Base-by-base conservation (phyloP, 1,140 invertebrate genomes). In the Drosophila pseudoananassae region DNA sequence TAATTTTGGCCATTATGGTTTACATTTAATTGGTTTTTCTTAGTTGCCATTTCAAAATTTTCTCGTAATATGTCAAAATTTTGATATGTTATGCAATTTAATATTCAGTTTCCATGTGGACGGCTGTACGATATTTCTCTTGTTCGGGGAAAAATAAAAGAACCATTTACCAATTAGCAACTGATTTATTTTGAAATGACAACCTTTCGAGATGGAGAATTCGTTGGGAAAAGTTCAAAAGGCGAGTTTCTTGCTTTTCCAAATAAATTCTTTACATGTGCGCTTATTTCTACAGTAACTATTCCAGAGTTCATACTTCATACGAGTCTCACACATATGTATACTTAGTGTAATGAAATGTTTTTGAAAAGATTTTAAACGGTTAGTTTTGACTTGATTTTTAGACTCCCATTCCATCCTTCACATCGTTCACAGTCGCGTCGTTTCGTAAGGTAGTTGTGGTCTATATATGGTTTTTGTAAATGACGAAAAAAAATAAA, bases 311-410 rank as follows among this genome's bases (percentile, higher is more conserved):
- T 61, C 27, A 20, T 20, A 45, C 53, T 55, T 57, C 51, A 65
- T 56, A 53, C 47, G 25, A 40, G 31, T 46, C 58, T 56, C 40
- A 15, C 40, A 43, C 14, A 51, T 14, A 49, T 76, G 36, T 50
- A 5, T 27, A 53, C 25, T 46, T 55, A 56, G 43, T 75, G 40
- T 55, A 49, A 17, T 52, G 40, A 68, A 61, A 69, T 64, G 59
- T 64, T 65, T 65, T 40, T 55, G 43, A 85, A 90, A 90, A 90
- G 81, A 90, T 90, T 78, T 90, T 90, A 90, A 90, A 90, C 85
- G 85, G 85, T 79, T 76, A 58, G 56, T 68, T 59, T 61, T 25
- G 47, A 55, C 33, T 59, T 49, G 38, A 33, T 55, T 64, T 76
- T 4, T 47, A 47, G 61, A 36, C 17, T 36, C 8, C 14, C 23